Conservation (phyloP, 2,888 invertebrate species). For the Stenolophus ochropezus region DNA sequence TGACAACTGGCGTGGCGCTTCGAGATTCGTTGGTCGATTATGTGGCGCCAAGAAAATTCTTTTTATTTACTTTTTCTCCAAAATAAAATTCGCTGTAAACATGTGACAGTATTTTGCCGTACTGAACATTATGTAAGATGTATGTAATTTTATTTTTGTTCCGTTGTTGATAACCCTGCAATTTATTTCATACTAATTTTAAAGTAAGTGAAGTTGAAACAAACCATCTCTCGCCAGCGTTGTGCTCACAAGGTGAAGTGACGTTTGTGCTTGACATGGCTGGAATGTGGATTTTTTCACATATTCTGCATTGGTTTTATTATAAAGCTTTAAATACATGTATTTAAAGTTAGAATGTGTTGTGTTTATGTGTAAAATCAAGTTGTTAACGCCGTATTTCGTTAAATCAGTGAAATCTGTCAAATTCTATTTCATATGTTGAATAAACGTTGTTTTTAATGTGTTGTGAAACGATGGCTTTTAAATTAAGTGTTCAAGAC, state of each 20-base stretch:
- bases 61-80: conserved; percentile 44
- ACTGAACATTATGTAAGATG: conserved; percentile 27
- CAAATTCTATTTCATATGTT: conserved; percentile 37
- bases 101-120: conserved; percentile 39
- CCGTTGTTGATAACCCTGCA: conserved; percentile 43
- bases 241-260: conserved; percentile 56
- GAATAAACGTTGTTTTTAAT: conserved; percentile 18
- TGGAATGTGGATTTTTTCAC: conserved; percentile 59
- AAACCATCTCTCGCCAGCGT: conserved; percentile 12
- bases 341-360: conserved; percentile 33
- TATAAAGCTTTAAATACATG: conserved; percentile 40
- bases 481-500: conserved; percentile 76
- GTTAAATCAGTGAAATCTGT: neutral
- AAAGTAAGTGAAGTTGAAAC: conserved; percentile 50
- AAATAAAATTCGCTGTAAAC: conserved; percentile 52
- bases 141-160: conserved; percentile 52
- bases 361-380: conserved; percentile 2
- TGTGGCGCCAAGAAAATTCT: conserved; percentile 48
- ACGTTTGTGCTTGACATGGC: conserved; percentile 59
- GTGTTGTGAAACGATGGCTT: conserved; percentile 64
- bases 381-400: neutral
- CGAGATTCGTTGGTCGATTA: conserved; percentile 33
- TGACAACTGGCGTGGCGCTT: conserved; percentile 37
- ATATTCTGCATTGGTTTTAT: conserved; percentile 53
- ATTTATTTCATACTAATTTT: conserved; percentile 41